A percentile compares a stretch with the other conserved stretches of the same genome.
Conservation (phyloP, 2,113 vertebrate species). For the Vulpes lagopus region DNA sequence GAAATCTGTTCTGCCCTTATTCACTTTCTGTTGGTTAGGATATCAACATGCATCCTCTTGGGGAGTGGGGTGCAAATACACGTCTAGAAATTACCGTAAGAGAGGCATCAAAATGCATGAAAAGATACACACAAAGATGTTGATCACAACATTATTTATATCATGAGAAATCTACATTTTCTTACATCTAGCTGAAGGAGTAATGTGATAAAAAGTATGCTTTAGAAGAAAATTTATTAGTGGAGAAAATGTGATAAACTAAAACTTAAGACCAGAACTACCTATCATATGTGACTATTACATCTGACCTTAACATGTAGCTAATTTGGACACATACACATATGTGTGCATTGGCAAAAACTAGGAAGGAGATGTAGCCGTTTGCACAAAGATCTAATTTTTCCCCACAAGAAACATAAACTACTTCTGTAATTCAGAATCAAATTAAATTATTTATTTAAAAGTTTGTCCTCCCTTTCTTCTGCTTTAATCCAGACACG, state of each 20-base stretch:
- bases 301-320: background rate
- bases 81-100: background rate
- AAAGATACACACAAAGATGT: background rate
- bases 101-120: background rate
- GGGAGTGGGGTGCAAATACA: background rate
- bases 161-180: background rate
- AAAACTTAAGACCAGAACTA: background rate
- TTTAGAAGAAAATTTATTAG: constrained; percentile 19
- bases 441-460: constrained; percentile 1
- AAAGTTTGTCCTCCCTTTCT: background rate
- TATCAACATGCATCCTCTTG: background rate
- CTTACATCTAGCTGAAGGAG: background rate
- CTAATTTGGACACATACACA: background rate
- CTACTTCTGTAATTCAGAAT: constrained; percentile 4
- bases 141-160: background rate
- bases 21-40: background rate
- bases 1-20: background rate
- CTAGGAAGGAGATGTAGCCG: background rate
- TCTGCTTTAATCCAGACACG: background rate
- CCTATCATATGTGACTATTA: background rate
- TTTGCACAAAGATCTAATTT: background rate
- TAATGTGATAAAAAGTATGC: background rate
- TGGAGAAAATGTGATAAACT: background rate
- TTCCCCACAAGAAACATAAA: background rate
- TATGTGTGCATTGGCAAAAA: background rate